Evolutionary conservation across 2,888 invertebrate species (phyloP).

Genomic region (Noctua comes): DNA sequence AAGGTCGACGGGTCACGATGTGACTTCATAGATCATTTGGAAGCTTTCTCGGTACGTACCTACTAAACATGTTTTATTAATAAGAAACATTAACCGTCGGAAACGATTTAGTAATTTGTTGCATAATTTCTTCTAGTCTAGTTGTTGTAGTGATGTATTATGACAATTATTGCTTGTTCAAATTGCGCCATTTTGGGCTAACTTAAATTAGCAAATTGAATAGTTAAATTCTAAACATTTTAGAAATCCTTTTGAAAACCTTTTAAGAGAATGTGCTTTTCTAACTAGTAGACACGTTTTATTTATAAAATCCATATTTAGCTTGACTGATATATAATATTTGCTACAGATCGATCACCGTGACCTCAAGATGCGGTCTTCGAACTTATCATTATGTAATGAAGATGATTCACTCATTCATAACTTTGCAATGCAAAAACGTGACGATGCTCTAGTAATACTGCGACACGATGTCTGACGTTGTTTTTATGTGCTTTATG

Average conservation of each 20-base stretch:
- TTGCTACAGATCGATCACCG: slow-evolving; percentile 44
- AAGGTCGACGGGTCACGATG: slow-evolving; percentile 84
- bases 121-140: slow-evolving; percentile 55
- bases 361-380: slow-evolving; percentile 67
- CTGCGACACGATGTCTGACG: slow-evolving; percentile 48
- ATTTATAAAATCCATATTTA: background rate
- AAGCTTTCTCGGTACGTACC: slow-evolving; percentile 61
- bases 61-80: slow-evolving; percentile 59
- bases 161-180: slow-evolving; percentile 45
- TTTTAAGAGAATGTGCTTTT: background rate
- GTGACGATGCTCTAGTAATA: slow-evolving; percentile 56
- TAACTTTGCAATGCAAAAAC: slow-evolving; percentile 38
- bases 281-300: background rate
- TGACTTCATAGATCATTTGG: slow-evolving; percentile 65
- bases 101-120: slow-evolving; percentile 56
- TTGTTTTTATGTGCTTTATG: slow-evolving; percentile 28
- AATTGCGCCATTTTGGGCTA: slow-evolving; percentile 25
- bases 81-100: slow-evolving; percentile 41
- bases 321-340: background rate
- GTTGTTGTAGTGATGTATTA: slow-evolving; percentile 46
- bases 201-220: slow-evolving; percentile 32
- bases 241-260: background rate
- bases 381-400: slow-evolving; percentile 65
- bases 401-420: slow-evolving; percentile 70
- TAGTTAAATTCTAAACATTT: background rate